Evolutionary conservation across 2,888 invertebrate genomes (phyloP).

Genomic region (Acanthosepion pharaonis): DNA sequence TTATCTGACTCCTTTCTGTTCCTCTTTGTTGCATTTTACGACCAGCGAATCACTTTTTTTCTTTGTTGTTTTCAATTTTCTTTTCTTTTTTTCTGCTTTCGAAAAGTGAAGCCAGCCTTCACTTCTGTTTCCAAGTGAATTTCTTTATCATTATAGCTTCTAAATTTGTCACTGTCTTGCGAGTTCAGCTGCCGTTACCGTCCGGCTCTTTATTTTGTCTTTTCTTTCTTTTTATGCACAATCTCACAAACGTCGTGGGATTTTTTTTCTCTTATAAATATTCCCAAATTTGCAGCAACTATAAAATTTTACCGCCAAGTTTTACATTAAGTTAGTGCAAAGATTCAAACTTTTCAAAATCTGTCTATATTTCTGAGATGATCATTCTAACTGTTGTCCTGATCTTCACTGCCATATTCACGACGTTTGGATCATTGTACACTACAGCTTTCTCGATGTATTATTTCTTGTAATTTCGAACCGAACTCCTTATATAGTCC

Average conservation of each 20-base stretch:
- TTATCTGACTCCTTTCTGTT: not conserved
- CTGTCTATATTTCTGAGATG: too few relatives aligned
- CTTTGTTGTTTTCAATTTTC: not conserved
- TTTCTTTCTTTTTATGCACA: not conserved
- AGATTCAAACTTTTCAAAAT: too few relatives aligned
- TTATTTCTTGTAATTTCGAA: too few relatives aligned
- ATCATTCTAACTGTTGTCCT: too few relatives aligned
- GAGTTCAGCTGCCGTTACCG: not conserved
- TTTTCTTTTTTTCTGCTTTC: not conserved
- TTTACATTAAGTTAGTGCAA: too few relatives aligned
- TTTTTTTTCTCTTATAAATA: not conserved
- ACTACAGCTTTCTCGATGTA: too few relatives aligned
- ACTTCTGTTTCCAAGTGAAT: not conserved
- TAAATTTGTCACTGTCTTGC: not conserved
- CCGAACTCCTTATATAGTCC: too few relatives aligned
- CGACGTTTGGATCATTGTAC: too few relatives aligned
- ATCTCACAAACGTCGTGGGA: not conserved
- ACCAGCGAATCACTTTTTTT: not conserved
- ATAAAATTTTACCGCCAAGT: too few relatives aligned
- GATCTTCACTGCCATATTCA: too few relatives aligned
- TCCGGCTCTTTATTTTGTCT: not conserved
- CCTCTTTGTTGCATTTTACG: conserved; percentile 13
- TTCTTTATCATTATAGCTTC: not conserved
- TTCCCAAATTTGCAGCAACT: not conserved
- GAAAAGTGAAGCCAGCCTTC: not conserved